phyloP scores from a whole-genome alignment of 23 tunicate species.

The Halocynthia roretzi region DNA sequence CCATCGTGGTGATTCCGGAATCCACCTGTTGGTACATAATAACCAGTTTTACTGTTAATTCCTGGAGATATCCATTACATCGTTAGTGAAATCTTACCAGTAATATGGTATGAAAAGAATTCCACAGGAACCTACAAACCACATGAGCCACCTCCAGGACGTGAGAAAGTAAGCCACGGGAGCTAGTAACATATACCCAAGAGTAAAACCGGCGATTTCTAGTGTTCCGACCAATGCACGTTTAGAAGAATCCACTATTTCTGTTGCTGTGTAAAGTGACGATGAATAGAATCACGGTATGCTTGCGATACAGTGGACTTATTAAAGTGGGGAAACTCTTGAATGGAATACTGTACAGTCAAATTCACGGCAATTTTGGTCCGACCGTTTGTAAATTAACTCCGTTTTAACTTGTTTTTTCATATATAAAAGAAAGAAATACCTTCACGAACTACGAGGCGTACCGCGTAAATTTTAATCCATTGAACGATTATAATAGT shows the following conservation, averaged over 20 bases:
- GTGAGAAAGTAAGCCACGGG: conserved; percentile 4
- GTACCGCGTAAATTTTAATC: too few relatives aligned
- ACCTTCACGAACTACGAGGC: too few relatives aligned
- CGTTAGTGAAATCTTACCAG: conserved; percentile 7
- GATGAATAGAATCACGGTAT: neutral
- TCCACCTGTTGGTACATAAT: neutral
- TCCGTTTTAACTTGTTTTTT: too few relatives aligned
- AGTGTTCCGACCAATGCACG: conserved; percentile 10
- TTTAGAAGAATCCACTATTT: conserved; percentile 10
- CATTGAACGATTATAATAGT: too few relatives aligned
- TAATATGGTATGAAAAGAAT: conserved; percentile 28
- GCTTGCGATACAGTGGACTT: too few relatives aligned
- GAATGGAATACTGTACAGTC: too few relatives aligned
- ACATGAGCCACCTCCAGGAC: conserved; percentile 13
- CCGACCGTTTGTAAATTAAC: neutral
- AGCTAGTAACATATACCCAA: conserved; percentile 14
- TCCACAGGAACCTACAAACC: conserved; percentile 3
- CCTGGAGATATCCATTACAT: neutral
- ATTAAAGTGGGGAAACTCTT: too few relatives aligned
- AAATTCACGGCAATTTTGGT: neutral
- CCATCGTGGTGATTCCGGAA: conserved; percentile 34
- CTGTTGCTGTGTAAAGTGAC: neutral
- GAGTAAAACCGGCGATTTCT: conserved; percentile 4
- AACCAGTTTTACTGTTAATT: neutral
- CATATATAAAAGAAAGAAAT: too few relatives aligned